phyloP scores from a whole-genome alignment of 2,888 invertebrate genomes.

The Chrysina gloriosa region DNA sequence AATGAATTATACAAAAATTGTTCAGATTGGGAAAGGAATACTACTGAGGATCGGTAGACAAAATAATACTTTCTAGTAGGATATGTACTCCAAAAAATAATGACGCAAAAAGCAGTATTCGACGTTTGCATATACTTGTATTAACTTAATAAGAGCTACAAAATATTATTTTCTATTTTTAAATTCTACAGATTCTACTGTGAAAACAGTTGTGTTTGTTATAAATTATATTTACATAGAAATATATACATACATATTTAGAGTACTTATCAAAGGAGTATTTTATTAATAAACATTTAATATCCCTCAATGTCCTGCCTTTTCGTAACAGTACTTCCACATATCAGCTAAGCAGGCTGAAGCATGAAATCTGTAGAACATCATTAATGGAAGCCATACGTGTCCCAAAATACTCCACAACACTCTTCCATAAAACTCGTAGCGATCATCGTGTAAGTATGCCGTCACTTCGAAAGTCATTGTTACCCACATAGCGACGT shows the following conservation, averaged over 20 bases:
- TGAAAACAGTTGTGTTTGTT: too few relatives aligned
- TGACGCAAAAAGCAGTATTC: too few relatives aligned
- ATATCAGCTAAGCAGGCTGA: conserved; percentile 84
- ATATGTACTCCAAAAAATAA: not conserved
- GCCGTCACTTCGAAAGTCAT: conserved; percentile 77
- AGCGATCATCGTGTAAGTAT: conserved; percentile 68
- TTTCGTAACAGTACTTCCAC: conserved; percentile 81
- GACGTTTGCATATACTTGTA: too few relatives aligned
- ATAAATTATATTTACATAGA: too few relatives aligned
- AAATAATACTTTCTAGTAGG: not conserved
- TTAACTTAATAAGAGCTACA: too few relatives aligned
- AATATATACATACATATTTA: not conserved
- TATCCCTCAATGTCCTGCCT: conserved; percentile 61
- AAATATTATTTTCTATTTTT: too few relatives aligned
- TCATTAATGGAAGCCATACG: conserved; percentile 77
- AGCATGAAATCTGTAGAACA: conserved; percentile 83
- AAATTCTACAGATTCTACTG: too few relatives aligned
- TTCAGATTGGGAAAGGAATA: too few relatives aligned
- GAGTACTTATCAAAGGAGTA: not conserved
- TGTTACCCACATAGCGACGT: conserved; percentile 82
- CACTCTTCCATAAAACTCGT: conserved; percentile 76
- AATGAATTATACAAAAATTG: too few relatives aligned
- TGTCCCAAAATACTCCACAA: conserved; percentile 81
- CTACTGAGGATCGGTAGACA: too few relatives aligned
- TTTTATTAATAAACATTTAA: not conserved